Evolutionary conservation across 2,113 vertebrate genomes (phyloP), one percentile per base, ranked within the genome.

Genomic region (Eptesicus fuscus): DNA sequence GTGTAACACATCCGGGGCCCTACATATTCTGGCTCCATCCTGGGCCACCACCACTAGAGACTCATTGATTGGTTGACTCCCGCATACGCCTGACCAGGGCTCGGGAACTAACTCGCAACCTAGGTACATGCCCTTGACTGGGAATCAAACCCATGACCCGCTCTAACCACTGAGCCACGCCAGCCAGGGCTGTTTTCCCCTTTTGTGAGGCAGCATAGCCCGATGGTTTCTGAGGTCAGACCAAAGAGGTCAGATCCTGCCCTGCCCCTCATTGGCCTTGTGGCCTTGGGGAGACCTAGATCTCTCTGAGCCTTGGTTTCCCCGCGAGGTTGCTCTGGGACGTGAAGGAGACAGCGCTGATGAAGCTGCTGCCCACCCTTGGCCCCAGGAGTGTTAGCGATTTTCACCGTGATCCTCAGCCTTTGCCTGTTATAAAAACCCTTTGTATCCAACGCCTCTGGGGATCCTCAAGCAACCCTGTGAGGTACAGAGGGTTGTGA

Each of bases 241-340:
- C 82, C 37, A 35, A 69, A 65, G 28, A 35, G 12, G 8, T n/a
- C 25, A 35, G 6, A 28, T 78, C 14, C 53, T 56, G 77, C 73
- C 35, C 42, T 42, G 63, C 16, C 49, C 47, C 30, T 78, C 44
- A 32, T 53, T 16, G 3, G 25, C 44, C 16, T 0, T 0, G 4
- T 40, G 85, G 7, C 40, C 69, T 79, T 63, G 8, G 7, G 23
- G 59, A 77, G 44, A 51, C 82, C 23, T 84, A 71, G 49, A 6
- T 49, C 32, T n/a, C 65, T 44, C 44, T 14, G 13, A 67, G 67
- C 67, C 92, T 95, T 12, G 2, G 71, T 77, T 95, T 94, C 76
- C 9, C 32, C 2, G 0, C 32, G 32, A 18, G 6, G 42, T 88
- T 94, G 67, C 44, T 91, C 47, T 67, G 73, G 32, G 44, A 30